Evolutionary conservation across 1,140 invertebrate genomes (phyloP), one percentile per base, ranked within the genome.

Genomic region (Lerema accius): DNA sequence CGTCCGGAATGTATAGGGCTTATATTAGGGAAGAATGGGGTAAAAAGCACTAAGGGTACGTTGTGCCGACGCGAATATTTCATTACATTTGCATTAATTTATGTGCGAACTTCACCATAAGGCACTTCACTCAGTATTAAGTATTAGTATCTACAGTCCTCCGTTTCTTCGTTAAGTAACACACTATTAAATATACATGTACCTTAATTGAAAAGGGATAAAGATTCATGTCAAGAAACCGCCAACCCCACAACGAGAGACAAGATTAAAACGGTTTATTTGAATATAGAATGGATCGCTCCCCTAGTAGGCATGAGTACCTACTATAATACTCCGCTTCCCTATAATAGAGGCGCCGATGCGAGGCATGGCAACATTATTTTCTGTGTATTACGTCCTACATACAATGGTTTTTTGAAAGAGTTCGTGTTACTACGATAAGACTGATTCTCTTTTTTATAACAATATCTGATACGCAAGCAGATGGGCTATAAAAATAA

Each of bases 191-290:
- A 39, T 17, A 37, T 9, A 17, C 35, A 26, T 40, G 11, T 45
- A n/a, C 28, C 13, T 48, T 59, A 59, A 48, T 58, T 45, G 42
- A 58, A 58, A 45, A 58, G 42, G 53, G 16, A 15, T 49, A 19
- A 58, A 58, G 40, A 43, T 45, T 32, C 11, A 58, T 40, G 11
- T 14, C n/a, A 32, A 28, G 13, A 17, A 45, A 19, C 51, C 51
- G 39, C 51, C 23, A 19, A 32, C 46, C 46, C 6, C 16, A 49
- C 46, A 49, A 15, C 26, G 46, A 11, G n/a, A 32, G 46, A 49
- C 13, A 28, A n/a, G 42, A 17, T 17, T 45, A 45, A 45, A 48
- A 48, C 23, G 45, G 45, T 48, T 48, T 28, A 48, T 48, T 48
- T 48, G 16, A 26, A 46, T 19, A 19, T 46, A 23, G 16, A 46